Base-by-base conservation (phyloP, 2,797 vertebrate species). In the Parauchenoglanis ngamensis region DNA sequence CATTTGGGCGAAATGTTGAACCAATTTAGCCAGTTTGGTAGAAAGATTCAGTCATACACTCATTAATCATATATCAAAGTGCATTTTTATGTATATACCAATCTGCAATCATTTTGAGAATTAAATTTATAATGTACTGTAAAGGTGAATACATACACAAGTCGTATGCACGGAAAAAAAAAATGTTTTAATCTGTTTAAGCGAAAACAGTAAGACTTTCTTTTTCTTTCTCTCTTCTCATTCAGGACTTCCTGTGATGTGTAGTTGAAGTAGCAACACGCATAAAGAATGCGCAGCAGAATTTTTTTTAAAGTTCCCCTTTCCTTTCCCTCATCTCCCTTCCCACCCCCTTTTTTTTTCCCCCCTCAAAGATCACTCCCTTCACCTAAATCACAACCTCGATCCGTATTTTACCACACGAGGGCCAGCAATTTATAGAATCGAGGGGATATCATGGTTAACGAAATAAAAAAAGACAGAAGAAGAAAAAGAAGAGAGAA, bases 231-330 rank as follows among this genome's bases (percentile, higher is more conserved):
- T 92, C 91, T 92, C 90, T 89, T 93, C 90, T 92, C 92, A 92
- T 92, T 92, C 91, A 94, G 92, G 93, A 92, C 91, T 93, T 93
- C 92, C 92, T 91, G 92, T 94, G 91, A 93, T 93, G 92, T 94
- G 92, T 93, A 94, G 93, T 94, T 94, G 92, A 94, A 92, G 93
- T 93, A 93, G 92, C 92, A 92, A 93, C 92, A 90, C 92, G 89
- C 91, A 90, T 91, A 91, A 88, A 89, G 91, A 93, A 91, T 90
- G 90, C 91, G 90, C 90, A 88, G 91, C 90, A 88, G 91, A 93
- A 81, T 80, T 63, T 79, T 73, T 85, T 88, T 88, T 46, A 76
- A 76, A 76, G 73, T 25, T 76, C 7, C 73, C 44, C 13, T 88
- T 87, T 82, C 75, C 49, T 86, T 65, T 77, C 54, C 75, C 44